Evolutionary conservation across 2,888 invertebrate genomes (phyloP).

Genomic region (Tipula vernalis): DNA sequence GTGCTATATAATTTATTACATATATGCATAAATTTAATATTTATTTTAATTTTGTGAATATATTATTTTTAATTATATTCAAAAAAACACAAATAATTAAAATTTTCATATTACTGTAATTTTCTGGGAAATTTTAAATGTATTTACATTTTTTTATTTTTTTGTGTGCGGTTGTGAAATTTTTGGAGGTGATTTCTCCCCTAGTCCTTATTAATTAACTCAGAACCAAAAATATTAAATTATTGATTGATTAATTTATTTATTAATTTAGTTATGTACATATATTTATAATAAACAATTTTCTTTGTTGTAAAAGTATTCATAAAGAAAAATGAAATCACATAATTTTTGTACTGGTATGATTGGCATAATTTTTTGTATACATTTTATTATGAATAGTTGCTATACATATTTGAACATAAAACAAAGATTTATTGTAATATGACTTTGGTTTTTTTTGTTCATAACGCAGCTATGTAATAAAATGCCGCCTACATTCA

Average conservation of each 20-base stretch:
- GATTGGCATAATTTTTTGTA: not conserved
- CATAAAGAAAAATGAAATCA: not conserved
- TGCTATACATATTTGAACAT: not conserved
- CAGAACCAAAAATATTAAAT: not conserved
- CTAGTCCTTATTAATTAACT: not conserved
- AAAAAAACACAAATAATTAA: not conserved
- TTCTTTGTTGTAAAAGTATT: not conserved
- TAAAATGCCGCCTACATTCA: not conserved
- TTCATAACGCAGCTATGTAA: not conserved
- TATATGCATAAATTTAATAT: not conserved
- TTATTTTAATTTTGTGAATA: not conserved
- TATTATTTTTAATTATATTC: not conserved
- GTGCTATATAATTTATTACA: not conserved
- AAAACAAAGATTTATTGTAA: not conserved
- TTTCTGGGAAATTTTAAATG: not conserved
- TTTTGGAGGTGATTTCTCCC: not conserved
- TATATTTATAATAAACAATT: no score
- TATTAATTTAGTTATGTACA: not conserved
- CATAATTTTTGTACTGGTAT: not conserved
- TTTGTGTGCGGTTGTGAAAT: not conserved
- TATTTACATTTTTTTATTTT: not conserved
- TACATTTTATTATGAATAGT: not conserved
- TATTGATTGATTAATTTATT: not conserved
- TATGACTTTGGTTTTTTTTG: not conserved
- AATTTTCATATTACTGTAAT: not conserved